Evolutionary conservation across 2,113 vertebrate genomes (phyloP), one percentile per base, ranked within the genome.

Genomic region (Osmerus mordax): DNA sequence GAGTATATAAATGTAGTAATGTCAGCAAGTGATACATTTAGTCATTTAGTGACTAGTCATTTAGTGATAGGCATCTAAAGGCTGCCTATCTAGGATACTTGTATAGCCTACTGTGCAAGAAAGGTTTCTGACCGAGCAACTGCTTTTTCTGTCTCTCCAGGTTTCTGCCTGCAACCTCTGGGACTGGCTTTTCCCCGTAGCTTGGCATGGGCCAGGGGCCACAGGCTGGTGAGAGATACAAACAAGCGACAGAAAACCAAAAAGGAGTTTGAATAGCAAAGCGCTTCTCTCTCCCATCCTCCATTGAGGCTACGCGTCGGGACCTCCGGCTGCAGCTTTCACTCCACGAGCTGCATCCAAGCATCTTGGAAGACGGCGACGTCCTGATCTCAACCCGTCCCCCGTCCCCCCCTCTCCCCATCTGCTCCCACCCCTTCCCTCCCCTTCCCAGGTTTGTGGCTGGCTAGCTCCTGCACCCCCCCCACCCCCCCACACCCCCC

Each of bases 381-480:
- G 81, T 87, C 59, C 72, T 55, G 80, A 77, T 79, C 81, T 78
- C 65, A 36, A 62, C 70, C 76, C 62, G 56, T 58, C 77, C 65
- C 66, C 56, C 53, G 28, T 23, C 56, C 71, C 41, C 67, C 29
- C 25, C 23, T 36, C 64, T 71, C 32, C 52, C 64, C 64, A 74
- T 77, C 41, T 47, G 9, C 77, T 61, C 66, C 56, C 53, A 54
- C 29, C 56, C 71, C 53, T 53, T 64, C 62, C 29, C 67, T 29
- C 25, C 19, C 36, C 64, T 69, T 21, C 52, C 64, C 64, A 74
- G 41, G 41, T 47, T 71, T 69, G 65, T 76, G 71, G 74, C 85
- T 70, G 41, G 15, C 53, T 16, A 76, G 75, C 72, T 36, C 32
- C 32, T 36, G 32, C 72, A 58, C 18, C 56, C 64, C 41, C 59